Evolutionary conservation across 2,113 vertebrate genomes (phyloP).

Genomic region (Dasyornis broadbenti): DNA sequence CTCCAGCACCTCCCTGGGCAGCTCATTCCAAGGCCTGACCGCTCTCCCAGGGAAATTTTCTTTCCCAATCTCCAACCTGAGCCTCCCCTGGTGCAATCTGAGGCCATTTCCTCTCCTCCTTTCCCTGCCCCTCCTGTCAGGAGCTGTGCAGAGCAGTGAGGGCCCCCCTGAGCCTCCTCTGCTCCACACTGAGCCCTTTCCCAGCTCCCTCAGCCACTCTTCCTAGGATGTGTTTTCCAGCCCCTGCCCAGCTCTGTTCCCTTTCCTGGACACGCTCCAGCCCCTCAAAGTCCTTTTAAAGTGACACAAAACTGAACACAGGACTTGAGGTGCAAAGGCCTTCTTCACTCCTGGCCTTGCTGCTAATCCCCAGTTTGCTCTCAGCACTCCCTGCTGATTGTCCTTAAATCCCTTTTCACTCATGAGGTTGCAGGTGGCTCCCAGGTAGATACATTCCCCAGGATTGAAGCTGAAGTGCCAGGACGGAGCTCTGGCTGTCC

Average conservation of each 20-base stretch:
- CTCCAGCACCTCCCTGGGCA: neutral
- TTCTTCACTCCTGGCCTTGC: neutral
- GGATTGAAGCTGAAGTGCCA: neutral
- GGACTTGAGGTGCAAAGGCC: neutral
- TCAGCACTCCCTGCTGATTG: neutral
- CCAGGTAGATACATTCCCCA: neutral
- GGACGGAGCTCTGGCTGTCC: neutral
- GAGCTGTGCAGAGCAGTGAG: accelerated
- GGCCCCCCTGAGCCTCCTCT: neutral
- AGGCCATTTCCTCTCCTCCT: neutral
- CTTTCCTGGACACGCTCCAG: neutral
- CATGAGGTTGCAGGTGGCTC: neutral
- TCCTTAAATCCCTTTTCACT: neutral
- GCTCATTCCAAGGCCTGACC: neutral
- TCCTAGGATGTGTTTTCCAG: neutral
- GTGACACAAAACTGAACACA: neutral
- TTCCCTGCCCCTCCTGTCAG: neutral
- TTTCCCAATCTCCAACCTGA: accelerated
- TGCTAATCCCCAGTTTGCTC: neutral
- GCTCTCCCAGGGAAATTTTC: neutral
- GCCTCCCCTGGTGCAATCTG: neutral
- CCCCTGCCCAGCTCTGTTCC: neutral
- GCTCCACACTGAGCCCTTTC: neutral
- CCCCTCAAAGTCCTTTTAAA: neutral
- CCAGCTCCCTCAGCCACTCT: neutral